Conservation (phyloP, 2,888 invertebrate genomes). For the Tachina lurida region DNA sequence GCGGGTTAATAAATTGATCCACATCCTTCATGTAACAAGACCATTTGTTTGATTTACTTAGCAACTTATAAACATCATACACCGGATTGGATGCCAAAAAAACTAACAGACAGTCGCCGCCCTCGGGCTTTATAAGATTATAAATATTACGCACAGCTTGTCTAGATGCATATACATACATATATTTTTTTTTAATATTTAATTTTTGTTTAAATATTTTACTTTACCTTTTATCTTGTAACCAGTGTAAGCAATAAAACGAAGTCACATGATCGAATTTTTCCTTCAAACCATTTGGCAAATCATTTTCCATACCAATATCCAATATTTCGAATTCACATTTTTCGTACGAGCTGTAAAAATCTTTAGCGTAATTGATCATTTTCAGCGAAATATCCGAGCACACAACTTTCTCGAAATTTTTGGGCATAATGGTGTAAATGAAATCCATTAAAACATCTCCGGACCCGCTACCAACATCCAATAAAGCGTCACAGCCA, state of each 20-base stretch:
- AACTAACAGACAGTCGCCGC: conserved; percentile 72
- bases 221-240: conserved; percentile 85
- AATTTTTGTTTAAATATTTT: neutral
- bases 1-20: conserved; percentile 66
- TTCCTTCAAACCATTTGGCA: conserved; percentile 83
- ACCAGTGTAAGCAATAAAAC: conserved; percentile 91
- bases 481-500: conserved; percentile 85
- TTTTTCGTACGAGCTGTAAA: conserved; percentile 81
- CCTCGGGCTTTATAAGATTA: conserved; percentile 61
- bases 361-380: conserved; percentile 87
- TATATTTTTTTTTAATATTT: neutral
- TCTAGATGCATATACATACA: conserved; percentile 31
- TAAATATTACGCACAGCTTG: conserved; percentile 71
- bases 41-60: conserved; percentile 69
- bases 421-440: conserved; percentile 85
- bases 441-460: conserved; percentile 87
- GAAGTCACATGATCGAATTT: conserved; percentile 88
- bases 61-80: conserved; percentile 67
- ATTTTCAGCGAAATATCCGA: conserved; percentile 89
- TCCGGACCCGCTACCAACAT: conserved; percentile 90
- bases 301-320: conserved; percentile 82
- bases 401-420: conserved; percentile 85
- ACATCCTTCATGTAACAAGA: conserved; percentile 69
- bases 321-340: conserved; percentile 83
- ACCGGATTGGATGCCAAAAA: conserved; percentile 69